Percentiles rank a stretch among this genome's conserved stretches.
These are phyloP conservation scores for Trachelus troglodyta DNA, from an alignment of 2,888 invertebrate genomes.

Conservation along the genomic window DNA sequence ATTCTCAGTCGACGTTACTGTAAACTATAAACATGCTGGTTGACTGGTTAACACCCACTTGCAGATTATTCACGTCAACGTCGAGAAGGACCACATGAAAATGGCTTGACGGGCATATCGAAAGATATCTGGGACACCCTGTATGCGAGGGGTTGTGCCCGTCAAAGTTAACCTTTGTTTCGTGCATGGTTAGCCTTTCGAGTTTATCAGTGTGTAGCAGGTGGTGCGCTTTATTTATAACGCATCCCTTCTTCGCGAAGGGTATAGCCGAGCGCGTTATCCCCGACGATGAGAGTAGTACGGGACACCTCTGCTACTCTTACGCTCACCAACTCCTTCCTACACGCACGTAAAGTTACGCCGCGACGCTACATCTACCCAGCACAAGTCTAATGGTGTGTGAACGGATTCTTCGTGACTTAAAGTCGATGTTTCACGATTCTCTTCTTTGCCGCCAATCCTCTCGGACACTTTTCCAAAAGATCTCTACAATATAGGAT, in stretches of 20 bases:
- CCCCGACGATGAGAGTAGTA: background rate
- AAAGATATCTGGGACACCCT: constrained; percentile 26
- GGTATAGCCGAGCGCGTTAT: constrained; percentile 2
- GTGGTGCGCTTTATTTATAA: constrained; percentile 59
- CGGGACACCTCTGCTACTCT: background rate
- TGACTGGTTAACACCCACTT: background rate
- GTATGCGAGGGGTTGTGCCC: constrained; percentile 39
- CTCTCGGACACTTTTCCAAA: background rate
- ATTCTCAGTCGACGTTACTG: background rate
- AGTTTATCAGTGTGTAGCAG: constrained; percentile 59
- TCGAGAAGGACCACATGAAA: background rate
- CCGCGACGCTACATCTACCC: constrained; percentile 7
- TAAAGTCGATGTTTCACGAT: constrained; percentile 19
- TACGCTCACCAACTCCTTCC: constrained; percentile 16
- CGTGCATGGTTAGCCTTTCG: constrained; percentile 52
- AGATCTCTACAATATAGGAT: background rate
- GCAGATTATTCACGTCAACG: background rate
- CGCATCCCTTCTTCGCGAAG: constrained; percentile 26
- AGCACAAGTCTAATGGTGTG: constrained; percentile 30
- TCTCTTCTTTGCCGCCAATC: background rate
- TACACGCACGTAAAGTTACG: constrained; percentile 17
- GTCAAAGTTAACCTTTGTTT: constrained; percentile 57
- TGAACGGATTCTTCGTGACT: constrained; percentile 23
- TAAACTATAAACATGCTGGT: background rate
- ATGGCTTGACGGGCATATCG: constrained; percentile 31